Evolutionary conservation across 2,113 vertebrate species (phyloP).

Genomic region (Platycercus adscitus): DNA sequence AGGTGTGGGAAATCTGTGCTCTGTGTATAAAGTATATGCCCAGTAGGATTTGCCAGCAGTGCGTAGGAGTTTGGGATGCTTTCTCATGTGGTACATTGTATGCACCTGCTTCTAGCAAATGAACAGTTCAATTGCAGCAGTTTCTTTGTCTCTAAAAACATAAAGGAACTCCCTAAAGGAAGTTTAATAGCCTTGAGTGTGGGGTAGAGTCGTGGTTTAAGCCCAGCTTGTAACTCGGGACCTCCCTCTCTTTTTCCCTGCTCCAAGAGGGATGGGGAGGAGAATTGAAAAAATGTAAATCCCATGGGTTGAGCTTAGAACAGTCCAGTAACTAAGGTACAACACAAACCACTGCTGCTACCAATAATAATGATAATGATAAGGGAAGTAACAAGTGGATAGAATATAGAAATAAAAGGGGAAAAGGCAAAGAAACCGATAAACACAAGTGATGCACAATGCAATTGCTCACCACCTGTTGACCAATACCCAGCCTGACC

Average conservation of each 20-base stretch:
- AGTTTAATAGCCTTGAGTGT: not conserved
- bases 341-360: not conserved
- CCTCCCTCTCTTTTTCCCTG: rapidly evolving
- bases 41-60: not conserved
- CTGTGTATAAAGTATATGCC: not conserved
- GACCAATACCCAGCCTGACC: not conserved
- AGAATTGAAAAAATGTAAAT: not conserved
- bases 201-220: not conserved
- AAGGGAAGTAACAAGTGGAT: not conserved
- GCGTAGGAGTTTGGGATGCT: not conserved
- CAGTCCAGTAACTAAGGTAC: not conserved
- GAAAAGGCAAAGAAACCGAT: not conserved
- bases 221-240: not conserved
- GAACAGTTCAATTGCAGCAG: not conserved
- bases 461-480: not conserved
- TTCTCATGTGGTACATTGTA: not conserved
- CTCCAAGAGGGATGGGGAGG: not conserved
- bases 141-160: not conserved
- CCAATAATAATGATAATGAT: not conserved
- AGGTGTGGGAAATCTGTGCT: not conserved
- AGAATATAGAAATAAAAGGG: not conserved
- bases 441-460: not conserved
- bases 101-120: not conserved
- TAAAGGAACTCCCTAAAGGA: not conserved
- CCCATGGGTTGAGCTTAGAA: not conserved